Conservation (phyloP, 2,797 vertebrate genomes). For the Fratercula arctica region DNA sequence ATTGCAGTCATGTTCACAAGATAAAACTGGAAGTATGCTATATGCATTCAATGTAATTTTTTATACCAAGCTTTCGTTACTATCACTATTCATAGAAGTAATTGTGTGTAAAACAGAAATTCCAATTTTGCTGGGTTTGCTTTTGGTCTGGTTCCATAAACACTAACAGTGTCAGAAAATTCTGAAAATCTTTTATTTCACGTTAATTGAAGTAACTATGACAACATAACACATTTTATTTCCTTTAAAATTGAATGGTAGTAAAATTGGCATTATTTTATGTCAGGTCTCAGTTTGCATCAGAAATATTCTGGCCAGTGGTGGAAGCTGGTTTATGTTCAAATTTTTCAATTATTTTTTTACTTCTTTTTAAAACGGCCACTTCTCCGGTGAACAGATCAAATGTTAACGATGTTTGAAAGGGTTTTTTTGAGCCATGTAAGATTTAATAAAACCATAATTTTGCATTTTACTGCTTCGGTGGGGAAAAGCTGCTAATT, state of each 20-base stretch:
- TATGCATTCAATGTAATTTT: neutral
- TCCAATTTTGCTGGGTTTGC: neutral
- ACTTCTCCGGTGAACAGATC: neutral
- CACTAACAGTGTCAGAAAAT: neutral
- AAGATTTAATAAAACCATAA: constrained; percentile 9
- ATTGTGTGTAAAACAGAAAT: neutral
- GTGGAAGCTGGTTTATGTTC: neutral
- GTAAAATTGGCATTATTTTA: neutral
- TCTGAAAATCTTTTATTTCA: neutral
- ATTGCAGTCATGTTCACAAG: neutral
- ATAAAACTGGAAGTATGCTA: neutral
- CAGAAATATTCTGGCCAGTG: neutral
- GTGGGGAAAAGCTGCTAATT: constrained; percentile 32
- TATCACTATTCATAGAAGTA: neutral
- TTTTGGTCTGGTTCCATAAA: neutral
- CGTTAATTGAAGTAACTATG: neutral
- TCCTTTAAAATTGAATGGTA: neutral
- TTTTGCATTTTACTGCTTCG: constrained; percentile 20
- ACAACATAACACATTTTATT: neutral
- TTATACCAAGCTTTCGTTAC: neutral
- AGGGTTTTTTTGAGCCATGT: neutral
- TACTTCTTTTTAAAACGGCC: neutral
- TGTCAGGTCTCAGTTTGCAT: neutral
- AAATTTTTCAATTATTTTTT: neutral
- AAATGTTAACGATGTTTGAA: neutral